Evolutionary conservation across 2,797 vertebrate genomes (phyloP), one percentile per base, ranked within the genome.

Genomic region (Manis pentadactyla): DNA sequence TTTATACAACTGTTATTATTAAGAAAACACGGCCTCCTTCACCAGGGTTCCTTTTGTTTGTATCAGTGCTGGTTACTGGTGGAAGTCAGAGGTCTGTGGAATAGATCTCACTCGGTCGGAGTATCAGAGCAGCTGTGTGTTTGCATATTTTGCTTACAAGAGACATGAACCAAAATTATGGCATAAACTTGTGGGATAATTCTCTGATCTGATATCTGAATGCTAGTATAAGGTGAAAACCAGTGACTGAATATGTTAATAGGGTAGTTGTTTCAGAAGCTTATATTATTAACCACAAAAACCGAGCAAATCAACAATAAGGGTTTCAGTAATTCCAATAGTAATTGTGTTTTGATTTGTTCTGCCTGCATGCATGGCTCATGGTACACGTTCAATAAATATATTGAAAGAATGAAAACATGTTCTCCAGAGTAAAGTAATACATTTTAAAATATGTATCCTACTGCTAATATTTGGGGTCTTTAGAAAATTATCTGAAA

Each of bases 1-100:
- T 99, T 99, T 99, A 98, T 99, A 99, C 99, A 99, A 99, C 99
- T 99, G 99, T 99, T 99, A 98, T 98, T 98, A 99, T 99, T 99
- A 99, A 98, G 98, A 98, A 99, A 99, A 98, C 98, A 98, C 97
- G 98, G 98, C 98, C 98, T 98, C 98, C 98, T 98, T 98, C 96
- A 37, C 81, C 89, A 90, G 98, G 95, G 98, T 97, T 98, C 97
- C 97, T 98, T 98, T 23, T 23, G 96, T 98, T 23, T 23, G 96
- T 98, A 98, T 97, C 96, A 89, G 0, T 88, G 96, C 97, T 97
- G 97, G 95, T 85, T 94, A 39, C 98, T 98, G 97, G 98, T 97
- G 97, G 96, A 93, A 98, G 97, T 98, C 11, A 0, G 84, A 97
- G 97, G 97, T 98, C 97, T 98, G 96, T 98, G 92, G 97, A 97